Evolutionary conservation across 2,797 vertebrate species (phyloP).

Genomic region (Anguilla megastoma): DNA sequence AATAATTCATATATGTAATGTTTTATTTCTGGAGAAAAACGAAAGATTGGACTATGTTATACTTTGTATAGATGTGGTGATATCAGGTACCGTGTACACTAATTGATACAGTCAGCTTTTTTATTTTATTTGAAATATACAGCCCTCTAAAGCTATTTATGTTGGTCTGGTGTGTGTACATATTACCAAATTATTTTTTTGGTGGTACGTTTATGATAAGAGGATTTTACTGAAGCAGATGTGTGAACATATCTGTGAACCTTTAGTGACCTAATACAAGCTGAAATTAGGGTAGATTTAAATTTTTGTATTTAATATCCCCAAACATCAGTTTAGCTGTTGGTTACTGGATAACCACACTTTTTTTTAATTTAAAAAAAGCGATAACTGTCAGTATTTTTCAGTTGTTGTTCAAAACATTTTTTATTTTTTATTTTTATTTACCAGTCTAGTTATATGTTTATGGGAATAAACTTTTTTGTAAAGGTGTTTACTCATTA

Average conservation of each 20-base stretch:
- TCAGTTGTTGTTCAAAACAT: background rate
- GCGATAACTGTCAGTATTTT: constrained; percentile 5
- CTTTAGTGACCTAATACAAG: constrained; percentile 4
- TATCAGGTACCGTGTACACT: constrained; percentile 1
- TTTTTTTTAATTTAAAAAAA: background rate
- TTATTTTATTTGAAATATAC: background rate
- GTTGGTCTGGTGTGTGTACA: constrained; percentile 2
- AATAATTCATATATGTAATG: constrained; percentile 20
- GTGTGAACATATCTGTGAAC: background rate
- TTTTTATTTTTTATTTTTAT: background rate
- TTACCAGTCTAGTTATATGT: background rate
- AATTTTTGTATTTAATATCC: constrained; percentile 11
- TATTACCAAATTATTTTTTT: background rate
- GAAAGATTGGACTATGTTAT: background rate
- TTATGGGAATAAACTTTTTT: background rate
- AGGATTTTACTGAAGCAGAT: background rate
- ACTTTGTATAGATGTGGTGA: constrained; percentile 10
- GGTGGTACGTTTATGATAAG: background rate
- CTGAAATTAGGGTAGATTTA: background rate
- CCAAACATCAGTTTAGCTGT: background rate
- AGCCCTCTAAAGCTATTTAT: constrained; percentile 17
- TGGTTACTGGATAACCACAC: constrained; percentile 20
- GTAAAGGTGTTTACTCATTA: background rate
- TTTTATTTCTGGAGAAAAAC: background rate
- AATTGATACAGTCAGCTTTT: background rate